phyloP scores from a whole-genome alignment of 1,140 invertebrate genomes.

The Zaprionus vittiger region DNA sequence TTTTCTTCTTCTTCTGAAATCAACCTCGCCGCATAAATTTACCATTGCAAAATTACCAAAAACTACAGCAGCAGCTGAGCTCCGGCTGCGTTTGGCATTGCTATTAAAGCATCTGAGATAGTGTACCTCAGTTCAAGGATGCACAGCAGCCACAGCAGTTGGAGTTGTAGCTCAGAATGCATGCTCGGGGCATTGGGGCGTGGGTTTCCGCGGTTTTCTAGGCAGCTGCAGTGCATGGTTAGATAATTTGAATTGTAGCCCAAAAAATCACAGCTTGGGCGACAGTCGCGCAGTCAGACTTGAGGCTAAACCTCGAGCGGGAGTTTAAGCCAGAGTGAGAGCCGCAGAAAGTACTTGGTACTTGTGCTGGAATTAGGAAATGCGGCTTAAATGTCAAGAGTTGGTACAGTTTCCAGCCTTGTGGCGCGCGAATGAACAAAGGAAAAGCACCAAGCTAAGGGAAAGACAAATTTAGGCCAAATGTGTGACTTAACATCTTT shows the following conservation, averaged over 20 bases:
- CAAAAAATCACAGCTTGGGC: conserved; percentile 29
- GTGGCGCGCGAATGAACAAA: conserved; percentile 74
- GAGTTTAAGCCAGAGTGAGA: neutral
- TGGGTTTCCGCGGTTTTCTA: conserved; percentile 22
- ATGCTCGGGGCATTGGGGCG: conserved; percentile 47
- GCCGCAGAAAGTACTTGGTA: conserved; percentile 70
- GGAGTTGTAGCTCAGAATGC: conserved; percentile 44
- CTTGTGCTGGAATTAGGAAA: conserved; percentile 72
- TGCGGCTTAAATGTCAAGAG: conserved; percentile 76
- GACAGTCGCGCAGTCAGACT: conserved; percentile 7
- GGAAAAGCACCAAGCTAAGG: conserved; percentile 64
- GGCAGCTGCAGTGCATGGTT: conserved; percentile 66
- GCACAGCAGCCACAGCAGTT: conserved; percentile 44
- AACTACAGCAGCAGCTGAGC: conserved; percentile 38
- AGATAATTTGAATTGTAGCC: conserved; percentile 63
- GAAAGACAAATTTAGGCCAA: conserved; percentile 81
- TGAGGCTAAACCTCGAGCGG: conserved; percentile 40
- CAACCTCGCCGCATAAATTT: conserved; percentile 61
- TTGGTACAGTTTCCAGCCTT: conserved; percentile 72
- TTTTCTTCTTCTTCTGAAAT: conserved; percentile 15
- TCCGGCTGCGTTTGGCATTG: conserved; percentile 58
- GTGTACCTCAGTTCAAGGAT: conserved; percentile 70
- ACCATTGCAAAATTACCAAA: conserved; percentile 58
- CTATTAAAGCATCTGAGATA: conserved; percentile 67
- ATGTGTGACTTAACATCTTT: conserved; percentile 82